Evolutionary conservation across 2,113 vertebrate genomes (phyloP).

Genomic region (Hymenochirus boettgeri): DNA sequence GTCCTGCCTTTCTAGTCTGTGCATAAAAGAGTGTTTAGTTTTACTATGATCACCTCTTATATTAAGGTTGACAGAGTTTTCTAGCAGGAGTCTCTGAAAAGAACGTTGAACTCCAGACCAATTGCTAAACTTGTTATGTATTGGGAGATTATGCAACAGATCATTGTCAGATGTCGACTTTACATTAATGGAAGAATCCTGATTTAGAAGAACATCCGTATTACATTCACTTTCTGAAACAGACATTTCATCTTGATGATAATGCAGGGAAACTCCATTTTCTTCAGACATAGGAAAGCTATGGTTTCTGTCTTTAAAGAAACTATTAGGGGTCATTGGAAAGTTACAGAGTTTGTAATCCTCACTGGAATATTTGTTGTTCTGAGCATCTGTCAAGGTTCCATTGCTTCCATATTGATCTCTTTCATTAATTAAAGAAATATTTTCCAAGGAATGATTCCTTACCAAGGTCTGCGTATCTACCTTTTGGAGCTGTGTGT

Average conservation of each 20-base stretch:
- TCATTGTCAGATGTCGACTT: conserved; percentile 44
- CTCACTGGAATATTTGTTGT: not conserved
- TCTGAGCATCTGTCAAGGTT: not conserved
- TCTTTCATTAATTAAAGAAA: conserved; percentile 5
- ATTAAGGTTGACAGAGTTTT: conserved; percentile 1
- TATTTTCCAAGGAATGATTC: conserved; percentile 22
- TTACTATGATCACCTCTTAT: conserved; percentile 12
- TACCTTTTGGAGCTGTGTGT: not conserved
- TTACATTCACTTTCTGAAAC: conserved; percentile 71
- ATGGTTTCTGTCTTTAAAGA: conserved; percentile 45
- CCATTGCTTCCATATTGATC: not conserved
- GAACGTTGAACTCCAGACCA: conserved; percentile 74
- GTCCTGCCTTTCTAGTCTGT: conserved; percentile 33
- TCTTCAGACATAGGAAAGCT: conserved; percentile 41
- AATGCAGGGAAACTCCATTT: conserved; percentile 47
- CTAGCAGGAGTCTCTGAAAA: conserved; percentile 7
- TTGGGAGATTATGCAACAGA: conserved; percentile 62
- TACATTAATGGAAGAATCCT: conserved; percentile 42
- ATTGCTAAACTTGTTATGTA: conserved; percentile 86
- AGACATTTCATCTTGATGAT: conserved; percentile 59
- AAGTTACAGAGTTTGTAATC: conserved; percentile 1
- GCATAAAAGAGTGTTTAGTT: not conserved
- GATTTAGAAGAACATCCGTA: conserved; percentile 71
- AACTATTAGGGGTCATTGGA: conserved; percentile 33
- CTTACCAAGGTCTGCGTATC: not conserved